Percentiles rank a stretch among this genome's conserved stretches.
Conservation (phyloP, 2,888 invertebrate genomes). For the Elegia similella region DNA sequence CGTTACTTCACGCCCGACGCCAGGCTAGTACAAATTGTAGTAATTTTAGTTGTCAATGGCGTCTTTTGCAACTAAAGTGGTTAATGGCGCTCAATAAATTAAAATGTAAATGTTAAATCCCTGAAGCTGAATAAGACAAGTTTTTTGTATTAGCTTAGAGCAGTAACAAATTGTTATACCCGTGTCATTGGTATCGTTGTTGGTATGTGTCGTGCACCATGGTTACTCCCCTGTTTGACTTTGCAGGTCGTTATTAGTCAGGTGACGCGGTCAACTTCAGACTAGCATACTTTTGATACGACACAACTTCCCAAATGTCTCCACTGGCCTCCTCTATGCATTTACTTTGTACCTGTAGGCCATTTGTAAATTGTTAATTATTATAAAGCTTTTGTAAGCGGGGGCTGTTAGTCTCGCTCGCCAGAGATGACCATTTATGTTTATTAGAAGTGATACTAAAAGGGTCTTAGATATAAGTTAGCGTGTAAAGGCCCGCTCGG, state of each 20-base stretch:
- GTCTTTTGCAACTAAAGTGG: too few relatives aligned
- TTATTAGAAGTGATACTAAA: conserved; percentile 46
- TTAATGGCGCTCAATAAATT: too few relatives aligned
- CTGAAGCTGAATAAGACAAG: too few relatives aligned
- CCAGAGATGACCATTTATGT: conserved; percentile 29
- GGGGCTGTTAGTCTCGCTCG: background rate
- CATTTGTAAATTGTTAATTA: conserved; percentile 22
- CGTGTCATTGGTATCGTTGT: conserved; percentile 22
- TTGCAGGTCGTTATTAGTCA: conserved; percentile 82
- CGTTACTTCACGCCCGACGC: too few relatives aligned
- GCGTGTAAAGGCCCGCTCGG: conserved; percentile 53
- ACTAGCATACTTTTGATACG: conserved; percentile 65
- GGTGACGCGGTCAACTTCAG: conserved; percentile 67
- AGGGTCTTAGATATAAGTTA: conserved; percentile 69
- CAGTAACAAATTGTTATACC: background rate
- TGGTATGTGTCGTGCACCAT: conserved; percentile 43
- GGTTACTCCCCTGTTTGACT: conserved; percentile 76
- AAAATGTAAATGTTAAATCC: too few relatives aligned
- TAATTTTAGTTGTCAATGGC: too few relatives aligned
- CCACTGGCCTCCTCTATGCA: conserved; percentile 59
- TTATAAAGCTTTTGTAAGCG: conserved; percentile 20
- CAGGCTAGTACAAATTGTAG: too few relatives aligned
- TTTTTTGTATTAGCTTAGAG: too few relatives aligned
- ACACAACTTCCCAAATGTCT: conserved; percentile 53
- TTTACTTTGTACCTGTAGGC: conserved; percentile 64